Evolutionary conservation across 1,140 invertebrate species (phyloP), one percentile per base, ranked within the genome.

Genomic region (Heliconius himera): DNA sequence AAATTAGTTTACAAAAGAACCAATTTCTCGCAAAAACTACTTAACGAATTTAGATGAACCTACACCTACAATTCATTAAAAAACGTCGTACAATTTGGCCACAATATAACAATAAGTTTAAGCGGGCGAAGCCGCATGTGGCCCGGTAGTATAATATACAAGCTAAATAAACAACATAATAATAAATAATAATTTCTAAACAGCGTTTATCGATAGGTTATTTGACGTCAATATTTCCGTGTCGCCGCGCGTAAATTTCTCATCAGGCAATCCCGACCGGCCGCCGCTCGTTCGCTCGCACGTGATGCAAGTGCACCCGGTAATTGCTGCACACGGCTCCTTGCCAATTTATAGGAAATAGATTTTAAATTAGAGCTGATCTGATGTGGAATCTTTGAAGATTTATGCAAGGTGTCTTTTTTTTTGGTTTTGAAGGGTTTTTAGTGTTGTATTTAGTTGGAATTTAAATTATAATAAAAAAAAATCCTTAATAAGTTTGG

Each of bases 241-340:
- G 79, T 82, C 78, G 84, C 78, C 80, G 86, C 81, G 86, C 86
- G 84, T 84, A 86, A 88, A 88, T 88, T 87, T 84, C 83, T 85
- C 86, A 87, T 87, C 83, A 85, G 73, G 76, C 79, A 77, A 83
- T 75, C 13, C 79, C 73, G 80, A 74, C 76, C 82, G 81, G 51
- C 79, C 71, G 80, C 71, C 81, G 80, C 60, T 80, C 71, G 80
- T 51, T 81, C 33, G 33, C 33, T 36, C 33, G 26, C 26, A 26
- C 81, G 81, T 77, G 82, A 85, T 85, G 51, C 71, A 46, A 56
- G 77, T 82, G 76, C 82, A 82, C 49, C 70, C 41, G 33, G 82
- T 83, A 83, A 83, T 83, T 83, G 82, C 76, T 75, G 54, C 71
- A 70, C 22, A 56, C 66, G 66, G 1, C 70, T 76, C 70, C 60